Evolutionary conservation across 2,888 invertebrate genomes (phyloP).

Genomic region (Disparrhopalites patrizii): DNA sequence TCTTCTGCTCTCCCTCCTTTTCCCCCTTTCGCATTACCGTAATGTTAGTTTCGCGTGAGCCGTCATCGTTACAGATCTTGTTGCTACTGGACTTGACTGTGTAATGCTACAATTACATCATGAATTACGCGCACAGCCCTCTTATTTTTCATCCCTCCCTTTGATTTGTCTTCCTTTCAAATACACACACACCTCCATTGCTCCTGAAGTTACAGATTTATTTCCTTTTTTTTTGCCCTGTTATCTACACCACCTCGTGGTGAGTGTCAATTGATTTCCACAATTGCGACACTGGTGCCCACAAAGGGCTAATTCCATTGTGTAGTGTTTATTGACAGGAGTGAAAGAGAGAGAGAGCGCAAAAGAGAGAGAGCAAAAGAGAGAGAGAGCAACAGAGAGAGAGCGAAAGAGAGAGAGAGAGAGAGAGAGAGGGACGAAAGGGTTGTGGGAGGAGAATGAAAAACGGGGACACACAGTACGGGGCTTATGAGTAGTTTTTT

Average conservation of each 20-base stretch:
- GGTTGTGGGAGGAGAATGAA: too few species aligned
- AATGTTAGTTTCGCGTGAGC: constrained; percentile 30
- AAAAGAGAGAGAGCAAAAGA: too few species aligned
- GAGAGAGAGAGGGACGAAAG: background rate
- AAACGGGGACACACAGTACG: too few species aligned
- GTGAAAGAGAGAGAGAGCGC: too few species aligned
- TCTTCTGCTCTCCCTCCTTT: background rate
- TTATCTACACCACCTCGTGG: too few species aligned
- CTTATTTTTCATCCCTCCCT: constrained; percentile 21
- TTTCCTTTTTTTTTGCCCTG: too few species aligned
- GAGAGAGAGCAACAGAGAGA: background rate
- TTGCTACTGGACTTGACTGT: constrained; percentile 40
- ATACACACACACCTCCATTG: constrained; percentile 6
- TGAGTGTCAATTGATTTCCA: too few species aligned
- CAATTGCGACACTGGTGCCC: too few species aligned
- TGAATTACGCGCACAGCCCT: constrained; percentile 32
- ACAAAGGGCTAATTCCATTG: too few species aligned
- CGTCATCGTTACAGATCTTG: constrained; percentile 29
- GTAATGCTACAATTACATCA: constrained; percentile 45
- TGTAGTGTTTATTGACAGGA: too few species aligned
- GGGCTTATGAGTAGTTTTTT: background rate
- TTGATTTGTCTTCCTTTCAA: background rate
- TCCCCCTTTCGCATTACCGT: background rate
- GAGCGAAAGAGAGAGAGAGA: background rate
- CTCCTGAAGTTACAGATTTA: too few species aligned